Conservation (phyloP, 1,140 invertebrate genomes). For the Pygmarrhopalites habei region DNA sequence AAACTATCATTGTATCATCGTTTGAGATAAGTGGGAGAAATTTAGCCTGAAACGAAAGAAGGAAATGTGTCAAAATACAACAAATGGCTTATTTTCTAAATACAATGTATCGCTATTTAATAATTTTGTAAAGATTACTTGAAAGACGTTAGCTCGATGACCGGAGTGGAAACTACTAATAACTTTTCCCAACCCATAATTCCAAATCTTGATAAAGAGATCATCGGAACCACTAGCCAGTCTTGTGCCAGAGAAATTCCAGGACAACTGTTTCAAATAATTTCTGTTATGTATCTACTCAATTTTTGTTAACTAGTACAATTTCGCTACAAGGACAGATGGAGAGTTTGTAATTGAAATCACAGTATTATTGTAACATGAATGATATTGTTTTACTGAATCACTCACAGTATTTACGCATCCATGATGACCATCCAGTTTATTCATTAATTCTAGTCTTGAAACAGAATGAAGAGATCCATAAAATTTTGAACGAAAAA, state of each 20-base stretch:
- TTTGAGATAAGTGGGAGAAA: constrained; percentile 59
- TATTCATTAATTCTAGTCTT: constrained; percentile 68
- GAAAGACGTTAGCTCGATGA: constrained; percentile 82
- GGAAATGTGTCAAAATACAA: background rate
- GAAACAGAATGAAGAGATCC: constrained; percentile 74
- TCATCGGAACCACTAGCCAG: constrained; percentile 88
- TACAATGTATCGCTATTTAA: too few relatives aligned
- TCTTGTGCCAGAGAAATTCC: constrained; percentile 63
- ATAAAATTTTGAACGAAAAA: constrained; percentile 66
- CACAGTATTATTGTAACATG: too few relatives aligned
- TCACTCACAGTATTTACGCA: too few relatives aligned
- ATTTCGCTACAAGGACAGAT: too few relatives aligned
- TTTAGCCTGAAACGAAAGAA: constrained; percentile 49
- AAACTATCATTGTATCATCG: constrained; percentile 68
- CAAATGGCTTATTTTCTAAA: too few relatives aligned
- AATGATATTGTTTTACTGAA: too few relatives aligned
- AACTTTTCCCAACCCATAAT: constrained; percentile 69
- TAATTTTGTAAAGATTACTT: constrained; percentile 54
- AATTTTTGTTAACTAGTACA: too few relatives aligned
- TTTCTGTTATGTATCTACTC: too few relatives aligned
- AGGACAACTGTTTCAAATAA: too few relatives aligned
- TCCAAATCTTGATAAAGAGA: constrained; percentile 75
- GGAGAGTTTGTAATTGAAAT: too few relatives aligned
- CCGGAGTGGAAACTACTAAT: constrained; percentile 63
- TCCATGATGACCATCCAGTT: constrained; percentile 70